Base-by-base conservation (phyloP, 2,888 invertebrate genomes). In the Platycheirus rosarum region DNA sequence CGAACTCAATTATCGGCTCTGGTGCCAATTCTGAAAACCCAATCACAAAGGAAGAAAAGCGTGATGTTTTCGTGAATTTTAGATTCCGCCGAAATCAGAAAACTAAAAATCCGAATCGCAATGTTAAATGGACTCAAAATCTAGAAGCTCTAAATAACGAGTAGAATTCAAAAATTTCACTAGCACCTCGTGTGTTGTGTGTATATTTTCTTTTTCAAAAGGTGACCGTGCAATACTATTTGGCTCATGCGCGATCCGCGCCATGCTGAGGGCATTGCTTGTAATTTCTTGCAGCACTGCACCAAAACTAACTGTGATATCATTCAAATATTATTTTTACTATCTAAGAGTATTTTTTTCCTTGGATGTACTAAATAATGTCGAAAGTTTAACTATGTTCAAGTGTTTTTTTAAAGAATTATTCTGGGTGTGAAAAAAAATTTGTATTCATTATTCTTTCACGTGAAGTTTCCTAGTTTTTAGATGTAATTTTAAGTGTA, bases 61-160 rank as follows among this genome's bases (percentile, higher is more conserved):
- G 88, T 1, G 87, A 89, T 85, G 87, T 87, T 2, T 89, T 88
- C 85, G 88, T 88, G 5, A 89, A 89, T 84, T 90, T 90, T 51
- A 87, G 88, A 80, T 89, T 88, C 84, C 86, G 89, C 2, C 89
- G 90, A 7, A 69, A 85, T 63, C 74, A 73, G 70, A 76, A 74
- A 65, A 1, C 32, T 5, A 88, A 87, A 46, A 88, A 87, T 73
- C 86, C 86, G 55, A 84, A 85, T 55, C 88, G 88, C 70, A 88
- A 85, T 77, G 86, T 87, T 9, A 87, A 87, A 57, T 90, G 89
- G 89, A 87, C 87, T 2, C 62, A 88, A 13, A 70, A 68, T 63
- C 35, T 11, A 26, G 79, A 70, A 3, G 29, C 3, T 20, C 5
- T 20, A 37, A 85, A 69, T 55, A 63, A 57, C 14, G 86, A 86